Base-by-base conservation (phyloP, 2,888 invertebrate species). In the Tipula vernalis region DNA sequence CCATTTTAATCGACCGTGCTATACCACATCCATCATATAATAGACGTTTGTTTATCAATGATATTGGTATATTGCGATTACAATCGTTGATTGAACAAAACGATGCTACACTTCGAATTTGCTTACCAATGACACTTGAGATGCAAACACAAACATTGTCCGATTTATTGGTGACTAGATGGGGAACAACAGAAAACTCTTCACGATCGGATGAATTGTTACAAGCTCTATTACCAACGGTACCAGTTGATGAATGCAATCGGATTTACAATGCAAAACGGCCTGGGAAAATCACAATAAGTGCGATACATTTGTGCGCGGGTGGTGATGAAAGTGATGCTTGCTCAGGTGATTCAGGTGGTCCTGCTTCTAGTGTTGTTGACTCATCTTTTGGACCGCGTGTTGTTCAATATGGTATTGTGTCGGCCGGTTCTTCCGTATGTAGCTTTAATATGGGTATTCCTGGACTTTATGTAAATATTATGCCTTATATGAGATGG, bases 341-440 rank as follows among this genome's bases (percentile, higher is more conserved):
- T 3, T 86, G 86, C 13, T 0, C 1, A n/a, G 71, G 86, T 36
- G 86, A 86, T 86, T 86, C 86, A 15, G 86, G 86, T 41, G 86
- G 86, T 5, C 86, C 86, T 13, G 28, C 51, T 12, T 12, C 41
- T n/a, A n/a, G 0, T 41, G 8, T 12, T 3, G 71, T 3, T 0
- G 6, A 1, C 2, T 10, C n/a, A 6, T 2, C 5, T 8, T 5
- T 10, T 15, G 8, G 28, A 5, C 18, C 15, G 8, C 71, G 42
- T n/a, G 18, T 15, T 39, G 18, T 86, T 15, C 86, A 86, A 83
- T 71, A 15, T 86, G 86, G 86, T 15, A 41, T 86, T 8, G 83
- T 83, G 0, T 71, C 86, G 12, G 36, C 5, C 3, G 86, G 86
- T 83, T 6, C 28, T 36, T 0, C 0, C 6, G 0, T 1, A 3